Evolutionary conservation across 2,797 vertebrate genomes (phyloP), one percentile per base, ranked within the genome.

Genomic region (Nyctalus aviator): DNA sequence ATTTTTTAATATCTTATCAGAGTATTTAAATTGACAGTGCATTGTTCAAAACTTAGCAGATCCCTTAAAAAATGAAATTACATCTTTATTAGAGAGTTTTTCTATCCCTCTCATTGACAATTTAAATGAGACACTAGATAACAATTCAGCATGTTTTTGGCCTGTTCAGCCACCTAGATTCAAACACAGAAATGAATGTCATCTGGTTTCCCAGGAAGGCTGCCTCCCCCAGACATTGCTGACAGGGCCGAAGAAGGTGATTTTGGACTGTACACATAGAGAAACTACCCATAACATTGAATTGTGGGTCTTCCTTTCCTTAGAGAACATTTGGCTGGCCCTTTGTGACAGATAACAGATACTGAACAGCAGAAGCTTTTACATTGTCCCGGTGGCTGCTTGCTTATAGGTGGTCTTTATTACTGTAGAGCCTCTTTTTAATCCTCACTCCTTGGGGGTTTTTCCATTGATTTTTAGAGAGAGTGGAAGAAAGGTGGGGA

Each of bases 31-130:
- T 46, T 89, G 86, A 92, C 27, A 85, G 25, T 46, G n/a, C 30
- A 53, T 62, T 90, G 84, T 93, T 66, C 62, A 87, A 69, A 93
- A 53, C 41, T 62, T 30, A 86, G 23, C 25, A 86, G n/a, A 72
- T 86, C 90, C 83, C n/a, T 94, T 6, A 27, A 68, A 94, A 87
- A 84, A 48, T 71, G 27, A 91, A 91, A 87, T 78, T 68, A 27
- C 50, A 3, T 66, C 59, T 93, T 83, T 91, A 46, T 64, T 48
- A 75, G 62, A 30, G 27, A 30, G 27, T n/a, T 85, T 89, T 92
- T 87, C 57, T 83, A 1, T 48, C 25, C 44, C 50, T 41, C 3
- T 85, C 64, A 25, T 69, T 32, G 53, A 72, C 1, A 0, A 64
- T 77, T 88, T 76, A 93, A 92, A 32, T 84, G 8, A 44, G 35